phyloP scores from a whole-genome alignment of 1,140 invertebrate species.

The Arctopsyche grandis region DNA sequence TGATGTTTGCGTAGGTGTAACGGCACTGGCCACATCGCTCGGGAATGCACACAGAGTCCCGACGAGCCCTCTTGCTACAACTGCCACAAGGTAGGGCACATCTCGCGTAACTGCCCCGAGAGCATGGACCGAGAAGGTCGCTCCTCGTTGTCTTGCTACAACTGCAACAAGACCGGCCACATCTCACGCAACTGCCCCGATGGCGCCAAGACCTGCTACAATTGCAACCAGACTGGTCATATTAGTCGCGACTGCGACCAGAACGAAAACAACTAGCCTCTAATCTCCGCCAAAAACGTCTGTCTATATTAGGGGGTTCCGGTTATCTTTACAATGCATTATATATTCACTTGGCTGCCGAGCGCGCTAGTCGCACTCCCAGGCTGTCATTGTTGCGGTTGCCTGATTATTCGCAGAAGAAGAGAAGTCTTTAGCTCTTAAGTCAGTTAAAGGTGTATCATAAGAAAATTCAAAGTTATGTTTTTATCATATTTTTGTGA shows the following conservation, averaged over 20 bases:
- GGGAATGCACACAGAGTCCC: conserved; percentile 85
- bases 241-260: conserved; percentile 90
- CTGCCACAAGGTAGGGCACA: conserved; percentile 89
- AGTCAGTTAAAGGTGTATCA: conserved; percentile 54
- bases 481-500: conserved; percentile 61
- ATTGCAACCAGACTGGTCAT: conserved; percentile 89
- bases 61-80: conserved; percentile 86
- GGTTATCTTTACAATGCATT: conserved; percentile 56
- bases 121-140: conserved; percentile 68
- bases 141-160: conserved; percentile 79
- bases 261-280: conserved; percentile 73
- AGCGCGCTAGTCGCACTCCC: conserved; percentile 54
- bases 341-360: conserved; percentile 54
- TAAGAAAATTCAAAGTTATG: conserved; percentile 60
- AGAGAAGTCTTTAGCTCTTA: conserved; percentile 49
- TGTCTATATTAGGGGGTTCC: conserved; percentile 51
- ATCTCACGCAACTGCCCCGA: conserved; percentile 90
- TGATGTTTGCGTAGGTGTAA: conserved; percentile 75
- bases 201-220: conserved; percentile 86
- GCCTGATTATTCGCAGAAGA: conserved; percentile 42
- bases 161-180: conserved; percentile 89
- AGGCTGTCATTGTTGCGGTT: conserved; percentile 27
- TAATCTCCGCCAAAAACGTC: conserved; percentile 24
- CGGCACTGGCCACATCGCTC: conserved; percentile 88
- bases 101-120: conserved; percentile 86